Conservation (phyloP, 1,140 invertebrate genomes). For the Centruroides sculpturatus region DNA sequence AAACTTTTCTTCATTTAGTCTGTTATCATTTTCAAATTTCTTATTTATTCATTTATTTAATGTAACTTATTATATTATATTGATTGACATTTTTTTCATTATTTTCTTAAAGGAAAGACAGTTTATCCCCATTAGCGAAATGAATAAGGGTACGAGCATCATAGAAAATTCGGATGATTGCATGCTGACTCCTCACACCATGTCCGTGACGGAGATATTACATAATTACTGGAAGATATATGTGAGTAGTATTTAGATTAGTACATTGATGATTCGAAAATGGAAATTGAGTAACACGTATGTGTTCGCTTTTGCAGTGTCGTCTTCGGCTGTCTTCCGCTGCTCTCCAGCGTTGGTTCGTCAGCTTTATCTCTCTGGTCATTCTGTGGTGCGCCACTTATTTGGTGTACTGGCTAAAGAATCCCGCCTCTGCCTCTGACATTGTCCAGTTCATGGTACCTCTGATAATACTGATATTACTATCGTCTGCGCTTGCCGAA, state of each 20-base stretch:
- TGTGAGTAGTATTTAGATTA: conserved; percentile 21
- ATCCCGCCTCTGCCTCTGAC: conserved; percentile 22
- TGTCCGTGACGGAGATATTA: conserved; percentile 27
- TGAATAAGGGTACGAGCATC: neutral
- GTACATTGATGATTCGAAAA: conserved; percentile 10
- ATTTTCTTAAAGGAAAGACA: conserved; percentile 1
- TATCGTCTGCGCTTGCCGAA: conserved; percentile 30
- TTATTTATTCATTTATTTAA: too few relatives aligned
- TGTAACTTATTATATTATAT: too few relatives aligned
- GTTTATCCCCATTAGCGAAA: conserved; percentile 3
- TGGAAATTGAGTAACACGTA: too few relatives aligned
- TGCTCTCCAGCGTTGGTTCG: conserved; percentile 30
- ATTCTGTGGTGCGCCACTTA: conserved; percentile 26
- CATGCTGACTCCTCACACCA: conserved; percentile 6
- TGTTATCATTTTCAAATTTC: too few relatives aligned
- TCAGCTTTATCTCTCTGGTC: conserved; percentile 26
- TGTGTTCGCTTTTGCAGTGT: conserved; percentile 15
- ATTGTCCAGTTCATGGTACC: conserved; percentile 28
- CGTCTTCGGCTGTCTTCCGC: conserved; percentile 25
- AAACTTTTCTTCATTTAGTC: too few relatives aligned
- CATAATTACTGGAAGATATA: conserved; percentile 32
- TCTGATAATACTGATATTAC: conserved; percentile 24
- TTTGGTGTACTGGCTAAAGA: conserved; percentile 25
- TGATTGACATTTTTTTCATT: neutral
- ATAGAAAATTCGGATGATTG: neutral